Evolutionary conservation across 2,888 invertebrate genomes (phyloP).

Genomic region (Protophormia terraenovae): DNA sequence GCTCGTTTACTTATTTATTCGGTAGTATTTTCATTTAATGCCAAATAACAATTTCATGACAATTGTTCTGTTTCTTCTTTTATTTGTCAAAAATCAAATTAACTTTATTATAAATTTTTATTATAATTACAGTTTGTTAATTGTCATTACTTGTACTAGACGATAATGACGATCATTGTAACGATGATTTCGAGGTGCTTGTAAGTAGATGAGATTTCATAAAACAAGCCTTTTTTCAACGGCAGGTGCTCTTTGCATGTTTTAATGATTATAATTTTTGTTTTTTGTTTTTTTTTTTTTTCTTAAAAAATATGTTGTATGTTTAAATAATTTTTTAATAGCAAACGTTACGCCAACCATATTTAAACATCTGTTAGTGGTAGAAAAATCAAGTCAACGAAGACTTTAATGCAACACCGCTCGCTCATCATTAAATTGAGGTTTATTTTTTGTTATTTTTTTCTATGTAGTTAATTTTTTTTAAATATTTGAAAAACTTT

Average conservation of each 20-base stretch:
- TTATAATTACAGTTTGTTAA: constrained; percentile 47
- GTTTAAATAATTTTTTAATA: constrained; percentile 38
- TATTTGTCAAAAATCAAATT: constrained; percentile 57
- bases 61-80: constrained; percentile 21
- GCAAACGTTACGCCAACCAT: constrained; percentile 35
- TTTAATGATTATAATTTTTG: constrained; percentile 19
- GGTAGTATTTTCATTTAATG: constrained; percentile 10
- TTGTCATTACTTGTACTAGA: constrained; percentile 37
- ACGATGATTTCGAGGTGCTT: constrained; percentile 12
- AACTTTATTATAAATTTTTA: constrained; percentile 51
- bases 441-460: constrained; percentile 19
- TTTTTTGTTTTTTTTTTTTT: neutral
- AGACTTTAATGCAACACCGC: constrained; percentile 50
- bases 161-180: constrained; percentile 8
- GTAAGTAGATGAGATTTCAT: constrained; percentile 1
- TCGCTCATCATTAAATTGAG: constrained; percentile 37
- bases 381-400: constrained; percentile 48
- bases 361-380: constrained; percentile 49
- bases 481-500: constrained; percentile 42
- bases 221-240: constrained; percentile 7
- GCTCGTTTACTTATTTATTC: neutral
- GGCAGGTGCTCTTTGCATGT: constrained; percentile 64
- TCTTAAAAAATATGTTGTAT: neutral
- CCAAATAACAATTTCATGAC: constrained; percentile 51
- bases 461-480: too few relatives aligned